Percentiles rank a stretch among this genome's conserved stretches.
phyloP scores from a whole-genome alignment of 37 sponge, comb jelly and placozoan species.

The Amphimedon queenslandica region DNA sequence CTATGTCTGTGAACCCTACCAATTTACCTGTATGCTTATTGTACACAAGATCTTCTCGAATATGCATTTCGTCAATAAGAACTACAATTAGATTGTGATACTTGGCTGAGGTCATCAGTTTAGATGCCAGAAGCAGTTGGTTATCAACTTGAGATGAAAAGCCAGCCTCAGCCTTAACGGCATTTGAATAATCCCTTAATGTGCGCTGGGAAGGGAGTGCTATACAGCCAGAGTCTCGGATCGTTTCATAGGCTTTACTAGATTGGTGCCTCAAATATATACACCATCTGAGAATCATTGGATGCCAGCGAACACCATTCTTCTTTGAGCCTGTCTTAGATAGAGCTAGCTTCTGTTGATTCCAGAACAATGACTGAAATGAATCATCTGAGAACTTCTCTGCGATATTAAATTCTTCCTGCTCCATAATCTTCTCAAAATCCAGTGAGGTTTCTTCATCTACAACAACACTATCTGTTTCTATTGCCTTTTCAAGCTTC shows the following conservation, averaged over 20 bases:
- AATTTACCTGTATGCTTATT: background rate
- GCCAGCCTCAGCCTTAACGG: background rate
- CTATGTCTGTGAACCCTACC: background rate
- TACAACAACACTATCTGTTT: background rate
- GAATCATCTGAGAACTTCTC: background rate
- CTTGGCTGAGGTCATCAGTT: background rate
- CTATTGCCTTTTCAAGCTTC: background rate
- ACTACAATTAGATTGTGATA: background rate
- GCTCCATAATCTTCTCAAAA: background rate
- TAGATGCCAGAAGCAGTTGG: background rate
- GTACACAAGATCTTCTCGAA: background rate
- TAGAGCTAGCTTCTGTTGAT: conserved; percentile 15
- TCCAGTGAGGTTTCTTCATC: background rate
- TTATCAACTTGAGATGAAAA: background rate
- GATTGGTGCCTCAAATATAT: conserved; percentile 19
- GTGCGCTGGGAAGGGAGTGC: conserved; percentile 24
- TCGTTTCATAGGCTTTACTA: conserved; percentile 16
- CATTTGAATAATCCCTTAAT: background rate
- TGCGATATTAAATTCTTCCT: background rate
- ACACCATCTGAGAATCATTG: conserved; percentile 18
- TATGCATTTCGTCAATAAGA: background rate
- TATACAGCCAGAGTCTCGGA: conserved; percentile 9
- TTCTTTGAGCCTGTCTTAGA: background rate
- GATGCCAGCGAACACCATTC: conserved; percentile 11
- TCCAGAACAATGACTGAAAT: conserved; percentile 20